phyloP scores from a whole-genome alignment of 2,113 vertebrate species.

The Siniperca chuatsi region DNA sequence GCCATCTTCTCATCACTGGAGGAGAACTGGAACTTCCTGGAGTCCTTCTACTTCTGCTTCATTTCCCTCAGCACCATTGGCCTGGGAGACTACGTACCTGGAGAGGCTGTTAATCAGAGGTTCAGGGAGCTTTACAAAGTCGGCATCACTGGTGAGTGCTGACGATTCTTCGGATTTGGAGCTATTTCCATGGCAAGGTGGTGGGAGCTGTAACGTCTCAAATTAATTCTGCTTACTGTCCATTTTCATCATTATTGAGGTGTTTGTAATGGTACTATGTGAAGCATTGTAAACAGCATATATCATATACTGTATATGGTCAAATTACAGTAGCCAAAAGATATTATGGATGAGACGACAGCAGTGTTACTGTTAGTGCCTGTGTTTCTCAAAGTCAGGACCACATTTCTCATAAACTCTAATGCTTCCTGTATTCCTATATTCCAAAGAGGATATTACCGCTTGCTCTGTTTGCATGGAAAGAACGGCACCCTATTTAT shows the following conservation, averaged over 20 bases:
- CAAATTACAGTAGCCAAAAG: too few species aligned
- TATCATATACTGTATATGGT: not conserved
- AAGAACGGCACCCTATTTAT: not conserved
- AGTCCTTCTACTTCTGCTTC: conserved; percentile 98
- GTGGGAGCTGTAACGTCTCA: not conserved
- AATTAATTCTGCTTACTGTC: not conserved
- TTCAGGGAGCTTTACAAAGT: conserved; percentile 96
- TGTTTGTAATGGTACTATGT: not conserved
- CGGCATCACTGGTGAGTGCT: conserved; percentile 93
- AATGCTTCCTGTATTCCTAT: conserved; percentile 7
- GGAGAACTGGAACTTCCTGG: conserved; percentile 97
- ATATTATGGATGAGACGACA: not conserved
- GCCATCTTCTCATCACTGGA: conserved; percentile 93
- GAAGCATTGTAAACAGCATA: not conserved
- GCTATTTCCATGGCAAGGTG: too few species aligned
- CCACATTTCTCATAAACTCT: not conserved
- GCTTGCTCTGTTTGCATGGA: conserved; percentile 8
- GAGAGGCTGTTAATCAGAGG: conserved; percentile 92
- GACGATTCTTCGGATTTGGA: not conserved
- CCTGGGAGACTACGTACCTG: conserved; percentile 96
- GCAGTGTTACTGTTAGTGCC: not conserved
- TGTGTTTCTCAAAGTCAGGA: not conserved
- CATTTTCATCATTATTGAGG: not conserved
- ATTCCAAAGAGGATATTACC: conserved; percentile 21
- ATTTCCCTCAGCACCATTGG: conserved; percentile 98